These are phyloP conservation scores for Ctenosaura bakeri DNA, from an alignment of 2,797 vertebrate genomes.

Conservation along the genomic window DNA sequence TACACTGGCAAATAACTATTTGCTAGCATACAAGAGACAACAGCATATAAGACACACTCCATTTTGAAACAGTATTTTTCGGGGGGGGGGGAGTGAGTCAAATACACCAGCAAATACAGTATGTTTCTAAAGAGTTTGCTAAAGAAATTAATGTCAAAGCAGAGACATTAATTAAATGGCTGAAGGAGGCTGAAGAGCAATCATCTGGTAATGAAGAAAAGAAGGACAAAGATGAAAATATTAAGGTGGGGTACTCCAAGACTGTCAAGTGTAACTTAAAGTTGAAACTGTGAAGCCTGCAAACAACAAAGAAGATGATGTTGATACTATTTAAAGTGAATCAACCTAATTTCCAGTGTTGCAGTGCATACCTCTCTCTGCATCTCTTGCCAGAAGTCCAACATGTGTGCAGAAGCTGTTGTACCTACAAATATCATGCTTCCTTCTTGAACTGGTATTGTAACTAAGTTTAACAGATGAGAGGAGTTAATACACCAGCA, in stretches of 20 bases:
- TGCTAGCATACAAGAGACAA: too few species aligned
- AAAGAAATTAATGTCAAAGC: slow-evolving; percentile 98
- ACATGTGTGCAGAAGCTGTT: slow-evolving; percentile 82
- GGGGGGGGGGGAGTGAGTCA: too few species aligned
- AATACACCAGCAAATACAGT: slow-evolving; percentile 72
- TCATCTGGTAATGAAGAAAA: slow-evolving; percentile 94
- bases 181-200: slow-evolving; percentile 98
- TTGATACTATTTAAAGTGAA: slow-evolving; percentile 94
- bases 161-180: slow-evolving; percentile 97
- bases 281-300: slow-evolving; percentile 94
- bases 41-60: too few species aligned
- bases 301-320: slow-evolving; percentile 92
- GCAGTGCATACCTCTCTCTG: slow-evolving; percentile 76
- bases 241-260: slow-evolving; percentile 94
- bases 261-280: slow-evolving; percentile 91
- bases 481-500: slow-evolving; percentile 78
- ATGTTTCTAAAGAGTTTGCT: slow-evolving; percentile 97
- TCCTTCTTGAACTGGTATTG: slow-evolving; percentile 82
- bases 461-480: slow-evolving; percentile 80
- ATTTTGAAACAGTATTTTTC: too few species aligned
- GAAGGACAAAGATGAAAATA: slow-evolving; percentile 89
- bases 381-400: slow-evolving; percentile 83
- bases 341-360: slow-evolving; percentile 77
- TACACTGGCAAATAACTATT: too few species aligned
- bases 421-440: slow-evolving; percentile 82